Conservation (phyloP, 1,140 invertebrate species). For the Hylaeus volcanicus region DNA sequence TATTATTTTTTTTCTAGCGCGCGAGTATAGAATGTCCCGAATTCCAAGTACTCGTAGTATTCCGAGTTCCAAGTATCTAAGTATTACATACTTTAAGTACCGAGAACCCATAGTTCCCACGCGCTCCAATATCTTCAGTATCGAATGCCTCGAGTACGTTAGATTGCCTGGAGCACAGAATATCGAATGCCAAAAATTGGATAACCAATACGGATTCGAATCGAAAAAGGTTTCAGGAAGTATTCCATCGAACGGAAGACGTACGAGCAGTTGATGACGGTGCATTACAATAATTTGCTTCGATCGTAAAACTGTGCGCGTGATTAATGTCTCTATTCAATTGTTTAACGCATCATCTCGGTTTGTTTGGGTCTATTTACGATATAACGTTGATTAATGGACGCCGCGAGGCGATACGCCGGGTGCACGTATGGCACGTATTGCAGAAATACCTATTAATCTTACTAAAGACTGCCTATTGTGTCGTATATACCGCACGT, state of each 20-base stretch:
- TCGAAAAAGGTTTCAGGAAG: too few species aligned
- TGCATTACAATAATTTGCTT: slow-evolving; percentile 1
- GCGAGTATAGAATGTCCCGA: too few species aligned
- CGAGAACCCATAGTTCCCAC: neutral
- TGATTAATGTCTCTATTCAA: slow-evolving; percentile 41
- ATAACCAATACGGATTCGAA: too few species aligned
- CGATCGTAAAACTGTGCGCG: neutral
- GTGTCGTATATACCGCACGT: neutral
- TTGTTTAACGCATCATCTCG: slow-evolving; percentile 36
- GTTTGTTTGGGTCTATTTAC: slow-evolving; percentile 43
- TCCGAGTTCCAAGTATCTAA: neutral
- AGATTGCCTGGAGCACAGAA: too few species aligned
- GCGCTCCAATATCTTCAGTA: too few species aligned
- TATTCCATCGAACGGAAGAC: too few species aligned
- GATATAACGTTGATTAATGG: slow-evolving; percentile 44
- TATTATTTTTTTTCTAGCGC: too few species aligned
- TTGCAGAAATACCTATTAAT: slow-evolving; percentile 39
- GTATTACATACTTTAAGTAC: neutral
- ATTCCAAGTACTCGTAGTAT: too few species aligned
- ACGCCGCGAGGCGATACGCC: neutral
- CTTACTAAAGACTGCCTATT: slow-evolving; percentile 32
- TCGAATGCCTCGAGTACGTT: too few species aligned
- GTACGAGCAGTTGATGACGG: neutral
- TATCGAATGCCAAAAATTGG: too few species aligned
- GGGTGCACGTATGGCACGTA: slow-evolving; percentile 7